phyloP scores from a whole-genome alignment of 1,140 invertebrate genomes.

The Caenorhabditis elegans region DNA sequence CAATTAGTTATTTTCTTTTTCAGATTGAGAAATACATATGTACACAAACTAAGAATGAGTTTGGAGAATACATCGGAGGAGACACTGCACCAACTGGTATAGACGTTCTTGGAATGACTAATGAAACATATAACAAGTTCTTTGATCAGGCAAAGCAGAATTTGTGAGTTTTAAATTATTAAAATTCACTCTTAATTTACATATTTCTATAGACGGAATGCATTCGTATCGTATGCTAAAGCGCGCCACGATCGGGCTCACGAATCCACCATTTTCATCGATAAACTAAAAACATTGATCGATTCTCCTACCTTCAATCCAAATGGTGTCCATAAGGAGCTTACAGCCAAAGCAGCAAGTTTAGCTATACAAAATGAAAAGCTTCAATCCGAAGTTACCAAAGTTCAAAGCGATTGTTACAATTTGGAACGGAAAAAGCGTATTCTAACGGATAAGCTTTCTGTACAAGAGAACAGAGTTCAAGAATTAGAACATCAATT shows the following conservation, averaged over 20 bases:
- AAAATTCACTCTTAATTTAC: too few relatives aligned
- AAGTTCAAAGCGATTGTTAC: background rate
- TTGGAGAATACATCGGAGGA: background rate
- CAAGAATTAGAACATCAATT: slow-evolving; percentile 44
- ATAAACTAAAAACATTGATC: background rate
- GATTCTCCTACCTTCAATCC: background rate
- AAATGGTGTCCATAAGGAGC: background rate
- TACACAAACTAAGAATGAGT: background rate
- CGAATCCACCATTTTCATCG: background rate
- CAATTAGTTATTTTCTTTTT: slow-evolving; percentile 45
- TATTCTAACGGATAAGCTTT: slow-evolving; percentile 85
- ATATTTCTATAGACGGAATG: background rate
- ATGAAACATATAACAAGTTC: background rate
- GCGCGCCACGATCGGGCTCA: slow-evolving; percentile 58
- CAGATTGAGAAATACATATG: slow-evolving; percentile 62
- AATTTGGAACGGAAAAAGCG: background rate
- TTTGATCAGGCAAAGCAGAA: background rate
- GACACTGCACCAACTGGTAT: background rate
- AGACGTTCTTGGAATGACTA: background rate
- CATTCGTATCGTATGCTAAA: slow-evolving; percentile 72
- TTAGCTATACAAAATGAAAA: background rate
- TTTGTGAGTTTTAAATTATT: background rate
- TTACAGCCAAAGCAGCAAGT: background rate
- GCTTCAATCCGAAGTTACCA: background rate
- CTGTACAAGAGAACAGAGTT: slow-evolving; percentile 82